Conservation (phyloP, 2,888 invertebrate species). For the Pseudococcus viburni region DNA sequence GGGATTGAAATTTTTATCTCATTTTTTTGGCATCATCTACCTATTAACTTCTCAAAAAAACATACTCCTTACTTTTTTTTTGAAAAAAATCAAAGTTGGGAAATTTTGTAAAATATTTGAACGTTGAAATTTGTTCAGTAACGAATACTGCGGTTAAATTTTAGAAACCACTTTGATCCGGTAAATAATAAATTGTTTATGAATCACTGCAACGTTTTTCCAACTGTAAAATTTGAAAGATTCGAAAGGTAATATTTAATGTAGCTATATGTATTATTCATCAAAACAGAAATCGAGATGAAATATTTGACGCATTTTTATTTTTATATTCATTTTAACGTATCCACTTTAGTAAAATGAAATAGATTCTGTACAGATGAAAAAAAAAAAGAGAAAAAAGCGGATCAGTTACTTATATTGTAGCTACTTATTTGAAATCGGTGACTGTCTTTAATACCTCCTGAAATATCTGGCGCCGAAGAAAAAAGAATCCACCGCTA, state of each 20-base stretch:
- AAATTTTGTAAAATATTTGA: not conserved
- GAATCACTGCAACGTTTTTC: conserved; percentile 18
- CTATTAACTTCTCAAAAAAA: too few species aligned
- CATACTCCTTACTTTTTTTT: too few species aligned
- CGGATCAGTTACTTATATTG: conserved; percentile 17
- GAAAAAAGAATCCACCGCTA: not conserved
- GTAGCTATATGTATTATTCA: conserved; percentile 45
- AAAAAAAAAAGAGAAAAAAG: not conserved
- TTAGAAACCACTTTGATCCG: not conserved
- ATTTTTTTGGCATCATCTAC: too few species aligned
- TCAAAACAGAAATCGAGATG: conserved; percentile 29
- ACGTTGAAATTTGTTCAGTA: not conserved
- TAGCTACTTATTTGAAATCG: conserved; percentile 42
- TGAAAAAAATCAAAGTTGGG: too few species aligned
- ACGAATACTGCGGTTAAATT: not conserved
- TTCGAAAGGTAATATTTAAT: conserved; percentile 10
- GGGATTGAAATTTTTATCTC: too few species aligned
- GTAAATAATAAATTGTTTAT: not conserved
- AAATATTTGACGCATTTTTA: conserved; percentile 50
- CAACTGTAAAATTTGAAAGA: conserved; percentile 15
- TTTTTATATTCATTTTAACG: conserved; percentile 34
- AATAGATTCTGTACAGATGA: not conserved
- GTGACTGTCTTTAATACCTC: conserved; percentile 7
- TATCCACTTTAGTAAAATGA: conserved; percentile 1
- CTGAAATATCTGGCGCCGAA: not conserved